phyloP scores from a whole-genome alignment of 2,113 vertebrate species.

The Pogonocichla stellata region DNA sequence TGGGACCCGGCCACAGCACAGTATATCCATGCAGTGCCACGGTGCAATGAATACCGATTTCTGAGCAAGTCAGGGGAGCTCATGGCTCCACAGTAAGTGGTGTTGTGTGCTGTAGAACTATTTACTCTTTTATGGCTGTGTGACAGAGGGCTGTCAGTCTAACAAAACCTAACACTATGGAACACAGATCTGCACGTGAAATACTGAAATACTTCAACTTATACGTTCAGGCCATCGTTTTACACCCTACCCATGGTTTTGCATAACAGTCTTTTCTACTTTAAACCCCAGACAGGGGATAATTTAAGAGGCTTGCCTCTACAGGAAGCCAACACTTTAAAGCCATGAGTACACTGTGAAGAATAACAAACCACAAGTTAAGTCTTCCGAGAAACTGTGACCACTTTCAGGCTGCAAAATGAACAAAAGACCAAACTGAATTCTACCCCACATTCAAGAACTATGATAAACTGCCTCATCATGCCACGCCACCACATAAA shows the following conservation, averaged over 20 bases:
- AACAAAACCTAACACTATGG: neutral
- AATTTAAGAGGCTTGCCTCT: neutral
- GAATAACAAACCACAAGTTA: neutral
- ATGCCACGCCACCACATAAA: neutral
- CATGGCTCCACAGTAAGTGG: neutral
- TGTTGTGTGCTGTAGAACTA: neutral
- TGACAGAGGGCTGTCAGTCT: neutral
- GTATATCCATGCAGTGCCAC: neutral
- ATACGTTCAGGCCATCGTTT: neutral
- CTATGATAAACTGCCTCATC: neutral
- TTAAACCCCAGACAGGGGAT: neutral
- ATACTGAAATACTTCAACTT: neutral
- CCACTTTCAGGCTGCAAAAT: neutral
- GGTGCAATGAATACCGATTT: neutral
- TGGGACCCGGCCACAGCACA: neutral
- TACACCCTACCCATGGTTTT: fast-evolving
- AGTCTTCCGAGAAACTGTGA: neutral
- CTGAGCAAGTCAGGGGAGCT: neutral
- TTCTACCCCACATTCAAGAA: neutral
- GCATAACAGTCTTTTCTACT: neutral
- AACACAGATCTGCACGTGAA: neutral
- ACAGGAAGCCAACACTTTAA: neutral
- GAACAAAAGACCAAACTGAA: neutral
- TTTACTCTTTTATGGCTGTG: neutral
- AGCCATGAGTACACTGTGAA: neutral